Percentiles rank a stretch among this genome's conserved stretches.
phyloP scores from a whole-genome alignment of 2,113 vertebrate species.

The Ictalurus punctatus region DNA sequence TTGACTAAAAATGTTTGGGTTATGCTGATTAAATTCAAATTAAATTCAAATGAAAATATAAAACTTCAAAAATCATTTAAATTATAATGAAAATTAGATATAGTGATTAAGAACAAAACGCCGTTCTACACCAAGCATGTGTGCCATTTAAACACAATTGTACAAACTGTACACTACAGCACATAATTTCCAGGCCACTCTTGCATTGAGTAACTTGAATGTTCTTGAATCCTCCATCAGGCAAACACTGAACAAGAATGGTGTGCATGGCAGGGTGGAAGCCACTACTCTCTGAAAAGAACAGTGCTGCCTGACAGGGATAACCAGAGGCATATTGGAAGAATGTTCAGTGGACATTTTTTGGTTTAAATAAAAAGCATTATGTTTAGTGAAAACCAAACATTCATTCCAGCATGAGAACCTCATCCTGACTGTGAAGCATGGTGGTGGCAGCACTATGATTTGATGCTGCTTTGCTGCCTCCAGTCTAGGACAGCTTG shows the following conservation, averaged over 20 bases:
- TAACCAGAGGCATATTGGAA: neutral
- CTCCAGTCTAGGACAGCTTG: neutral
- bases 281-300: neutral
- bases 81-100: neutral
- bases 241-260: neutral
- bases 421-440: neutral
- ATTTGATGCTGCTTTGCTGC: neutral
- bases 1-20: neutral
- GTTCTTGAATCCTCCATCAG: neutral
- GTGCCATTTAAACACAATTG: neutral
- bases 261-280: neutral
- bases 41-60: neutral
- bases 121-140: neutral
- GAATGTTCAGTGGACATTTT: neutral
- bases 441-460: neutral
- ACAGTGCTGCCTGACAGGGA: neutral
- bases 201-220: neutral
- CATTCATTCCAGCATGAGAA: neutral
- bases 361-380: neutral
- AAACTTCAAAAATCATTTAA: neutral
- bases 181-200: neutral
- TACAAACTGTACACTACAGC: neutral
- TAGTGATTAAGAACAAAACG: neutral
- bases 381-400: neutral
- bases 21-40: neutral